Percentiles rank a stretch among this genome's conserved stretches.
Evolutionary conservation across 2,797 vertebrate species (phyloP).

Genomic region (Gymnothorax javanicus): DNA sequence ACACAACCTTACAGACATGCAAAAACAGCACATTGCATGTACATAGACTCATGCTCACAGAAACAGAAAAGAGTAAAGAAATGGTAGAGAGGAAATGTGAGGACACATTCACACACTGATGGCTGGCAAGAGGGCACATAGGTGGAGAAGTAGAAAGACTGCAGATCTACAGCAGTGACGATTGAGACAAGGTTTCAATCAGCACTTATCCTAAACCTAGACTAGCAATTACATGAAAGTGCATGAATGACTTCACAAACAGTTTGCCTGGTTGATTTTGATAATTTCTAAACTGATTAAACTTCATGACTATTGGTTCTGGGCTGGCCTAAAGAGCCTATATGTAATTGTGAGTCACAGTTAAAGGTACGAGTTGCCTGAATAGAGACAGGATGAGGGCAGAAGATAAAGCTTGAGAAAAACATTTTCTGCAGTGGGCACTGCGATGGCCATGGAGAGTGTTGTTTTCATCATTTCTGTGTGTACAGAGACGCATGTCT

Average conservation of each 20-base stretch:
- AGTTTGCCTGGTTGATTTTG: not conserved
- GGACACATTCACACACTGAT: not conserved
- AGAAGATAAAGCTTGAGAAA: not conserved
- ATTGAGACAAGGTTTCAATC: not conserved
- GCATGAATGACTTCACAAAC: not conserved
- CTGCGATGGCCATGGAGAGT: too few relatives aligned
- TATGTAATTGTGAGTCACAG: not conserved
- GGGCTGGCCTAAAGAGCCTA: too few relatives aligned
- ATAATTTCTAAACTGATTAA: slow-evolving; percentile 2
- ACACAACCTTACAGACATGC: not conserved
- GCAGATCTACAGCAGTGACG: not conserved
- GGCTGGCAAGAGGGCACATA: not conserved
- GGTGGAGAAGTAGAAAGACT: not conserved
- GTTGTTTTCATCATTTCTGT: too few relatives aligned
- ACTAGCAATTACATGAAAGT: not conserved
- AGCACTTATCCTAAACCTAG: not conserved
- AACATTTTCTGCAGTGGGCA: too few relatives aligned
- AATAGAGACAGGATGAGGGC: not conserved
- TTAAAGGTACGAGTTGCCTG: not conserved
- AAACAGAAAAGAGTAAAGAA: slow-evolving; percentile 55
- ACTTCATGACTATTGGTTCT: not conserved
- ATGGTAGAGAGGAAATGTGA: slow-evolving; percentile 38
- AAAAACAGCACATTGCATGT: not conserved
- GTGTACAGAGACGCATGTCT: too few relatives aligned
- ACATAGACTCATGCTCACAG: not conserved